A percentile compares a stretch with the other conserved stretches of the same genome.
phyloP scores from a whole-genome alignment of 2,797 vertebrate species.

The Esox masquinongy region DNA sequence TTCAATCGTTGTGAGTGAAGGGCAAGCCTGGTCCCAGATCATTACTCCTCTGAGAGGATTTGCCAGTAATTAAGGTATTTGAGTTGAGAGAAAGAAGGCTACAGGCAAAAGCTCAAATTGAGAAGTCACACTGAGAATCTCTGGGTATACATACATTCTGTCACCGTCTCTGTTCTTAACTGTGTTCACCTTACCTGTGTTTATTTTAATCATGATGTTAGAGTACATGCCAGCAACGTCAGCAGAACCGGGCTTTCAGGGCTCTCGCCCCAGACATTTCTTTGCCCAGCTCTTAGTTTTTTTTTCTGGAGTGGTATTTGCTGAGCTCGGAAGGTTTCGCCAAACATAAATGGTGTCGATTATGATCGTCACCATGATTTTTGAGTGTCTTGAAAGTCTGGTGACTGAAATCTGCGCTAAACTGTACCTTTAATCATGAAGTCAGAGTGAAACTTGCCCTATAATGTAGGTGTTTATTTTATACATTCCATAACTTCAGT shows the following conservation, averaged over 20 bases:
- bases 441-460: background rate
- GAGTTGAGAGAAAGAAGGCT: background rate
- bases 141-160: slow-evolving; percentile 9
- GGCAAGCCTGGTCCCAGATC: background rate
- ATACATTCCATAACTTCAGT: background rate
- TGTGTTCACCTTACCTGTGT: background rate
- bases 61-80: background rate
- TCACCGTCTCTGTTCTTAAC: background rate
- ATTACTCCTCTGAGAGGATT: background rate
- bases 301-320: too few relatives aligned
- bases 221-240: background rate
- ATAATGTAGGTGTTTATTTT: background rate
- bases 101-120: slow-evolving; percentile 5
- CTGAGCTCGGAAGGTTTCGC: too few relatives aligned
- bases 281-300: too few relatives aligned
- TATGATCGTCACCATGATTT: too few relatives aligned
- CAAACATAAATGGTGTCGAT: too few relatives aligned
- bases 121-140: slow-evolving; percentile 16
- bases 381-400: too few relatives aligned
- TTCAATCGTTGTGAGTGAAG: background rate
- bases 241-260: too few relatives aligned
- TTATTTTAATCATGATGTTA: background rate
- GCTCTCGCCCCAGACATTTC: too few relatives aligned
- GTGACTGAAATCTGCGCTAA: too few relatives aligned
- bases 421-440: too few relatives aligned